Base-by-base conservation (phyloP, 2,888 invertebrate genomes). In the Empis livida region DNA sequence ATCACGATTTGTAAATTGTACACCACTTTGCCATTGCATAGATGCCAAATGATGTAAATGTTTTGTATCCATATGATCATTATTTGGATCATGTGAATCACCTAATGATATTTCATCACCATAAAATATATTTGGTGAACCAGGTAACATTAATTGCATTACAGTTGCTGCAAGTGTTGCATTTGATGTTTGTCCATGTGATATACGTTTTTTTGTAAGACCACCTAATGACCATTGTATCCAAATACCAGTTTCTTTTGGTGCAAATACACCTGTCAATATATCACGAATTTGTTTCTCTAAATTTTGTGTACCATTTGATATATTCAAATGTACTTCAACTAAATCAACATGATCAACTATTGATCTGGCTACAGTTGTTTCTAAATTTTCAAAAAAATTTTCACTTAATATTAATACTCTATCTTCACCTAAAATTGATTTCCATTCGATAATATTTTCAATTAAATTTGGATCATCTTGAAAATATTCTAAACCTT, bases 71-170 rank as follows among this genome's bases (percentile, higher is more conserved):
- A 72, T 71, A 49, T 74, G 73, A 58, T 80, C 79, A 46, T 71
- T 71, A 54, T 77, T 72, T 6, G 75, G 68, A 56, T 78, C 76
- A 39, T 71, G 60, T 3, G 76, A 61, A 54, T 81, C 77, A 42
- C 74, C 72, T 54, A 89, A 70, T 2, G 83, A 84, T 51, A 93
- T 80, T 73, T 94, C 93, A 65, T 94, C 92, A 1, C 93, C 93
- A 65, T 94, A 94, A 68, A 92, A 90, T 56, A 92, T 79, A 55
- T 80, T 85, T 1, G 90, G 79, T 1, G 91, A 88, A 10, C 78
- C 95, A 1, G 93, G 93, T 37, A 95, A 71, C 70, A 85, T 79
- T 61, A 92, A 72, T 59, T 87, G 81, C 56, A 95, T 71, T 53
- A 89, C 71, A 2, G 78, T 75, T 6, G 81, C 75, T 2, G 82